These are phyloP conservation scores for Ianthella basta DNA, from an alignment of 37 sponge, comb jelly and placozoan genomes.

Conservation along the genomic window DNA sequence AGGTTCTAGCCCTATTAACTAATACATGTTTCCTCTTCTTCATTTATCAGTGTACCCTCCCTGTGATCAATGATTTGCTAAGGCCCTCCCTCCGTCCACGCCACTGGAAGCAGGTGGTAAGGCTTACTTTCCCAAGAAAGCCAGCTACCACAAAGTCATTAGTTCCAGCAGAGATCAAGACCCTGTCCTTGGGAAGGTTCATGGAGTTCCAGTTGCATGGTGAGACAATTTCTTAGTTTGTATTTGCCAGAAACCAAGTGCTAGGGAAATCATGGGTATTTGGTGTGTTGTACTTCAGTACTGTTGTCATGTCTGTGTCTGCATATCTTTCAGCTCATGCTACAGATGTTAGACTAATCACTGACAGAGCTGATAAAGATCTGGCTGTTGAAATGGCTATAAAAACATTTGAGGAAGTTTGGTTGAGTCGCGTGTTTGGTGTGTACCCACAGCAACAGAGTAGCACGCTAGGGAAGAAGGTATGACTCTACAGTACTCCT, in stretches of 20 bases:
- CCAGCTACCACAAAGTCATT: neutral
- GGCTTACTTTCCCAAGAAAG: slow-evolving; percentile 15
- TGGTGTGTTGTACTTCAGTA: too few species aligned
- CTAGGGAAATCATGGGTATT: too few species aligned
- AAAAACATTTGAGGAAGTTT: slow-evolving; percentile 94
- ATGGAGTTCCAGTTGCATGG: neutral
- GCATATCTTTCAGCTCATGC: slow-evolving; percentile 38
- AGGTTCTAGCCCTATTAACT: too few species aligned
- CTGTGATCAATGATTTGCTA: slow-evolving; percentile 61
- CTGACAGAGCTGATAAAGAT: slow-evolving; percentile 83
- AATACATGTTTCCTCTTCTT: too few species aligned
- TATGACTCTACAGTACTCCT: neutral
- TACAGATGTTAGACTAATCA: slow-evolving; percentile 57
- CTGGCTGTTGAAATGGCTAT: slow-evolving; percentile 84
- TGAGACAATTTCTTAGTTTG: neutral
- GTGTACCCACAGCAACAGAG: slow-evolving; percentile 39
- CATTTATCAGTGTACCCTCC: slow-evolving; percentile 20
- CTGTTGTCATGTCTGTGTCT: neutral
- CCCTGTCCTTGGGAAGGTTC: neutral
- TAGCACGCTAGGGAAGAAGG: slow-evolving; percentile 34
- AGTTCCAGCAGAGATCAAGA: neutral
- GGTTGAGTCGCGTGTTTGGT: slow-evolving; percentile 85
- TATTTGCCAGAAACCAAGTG: too few species aligned
- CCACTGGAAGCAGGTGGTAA: slow-evolving; percentile 93
- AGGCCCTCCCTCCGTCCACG: slow-evolving; percentile 84